phyloP scores from a whole-genome alignment of 2,113 vertebrate genomes.

The Uria aalge region DNA sequence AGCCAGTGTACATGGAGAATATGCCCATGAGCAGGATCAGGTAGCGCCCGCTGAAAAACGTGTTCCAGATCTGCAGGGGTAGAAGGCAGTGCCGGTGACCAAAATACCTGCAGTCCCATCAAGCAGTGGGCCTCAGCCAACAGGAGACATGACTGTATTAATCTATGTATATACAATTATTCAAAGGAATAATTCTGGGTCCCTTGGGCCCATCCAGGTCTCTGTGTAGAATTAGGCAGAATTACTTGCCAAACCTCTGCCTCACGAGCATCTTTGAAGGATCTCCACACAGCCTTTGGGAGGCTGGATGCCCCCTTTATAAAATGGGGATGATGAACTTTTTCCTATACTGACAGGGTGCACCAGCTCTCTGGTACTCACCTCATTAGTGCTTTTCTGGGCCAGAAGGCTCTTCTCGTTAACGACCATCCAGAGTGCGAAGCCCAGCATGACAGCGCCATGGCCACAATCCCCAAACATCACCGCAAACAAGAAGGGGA shows the following conservation, averaged over 20 bases:
- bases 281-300: not conserved
- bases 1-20: slow-evolving; percentile 95
- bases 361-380: slow-evolving; percentile 45
- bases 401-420: slow-evolving; percentile 83
- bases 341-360: not conserved
- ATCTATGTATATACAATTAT: not conserved
- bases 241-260: not conserved
- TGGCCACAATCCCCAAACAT: slow-evolving; percentile 99
- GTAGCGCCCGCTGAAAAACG: slow-evolving; percentile 91
- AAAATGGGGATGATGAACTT: not conserved
- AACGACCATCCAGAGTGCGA: slow-evolving; percentile 93
- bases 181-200: not conserved
- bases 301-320: not conserved
- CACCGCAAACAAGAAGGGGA: slow-evolving; percentile 98
- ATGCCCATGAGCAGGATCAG: slow-evolving; percentile 94
- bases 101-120: not conserved
- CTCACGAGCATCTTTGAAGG: not conserved
- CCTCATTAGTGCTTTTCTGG: slow-evolving; percentile 87
- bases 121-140: fast-evolving
- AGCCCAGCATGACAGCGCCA: slow-evolving; percentile 84
- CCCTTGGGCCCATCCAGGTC: not conserved
- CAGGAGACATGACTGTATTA: not conserved
- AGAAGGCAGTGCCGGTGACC: not conserved
- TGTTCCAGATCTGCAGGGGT: slow-evolving; percentile 87
- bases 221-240: not conserved